Evolutionary conservation across 2,888 invertebrate species (phyloP).

Genomic region (Branchipolynoe longqiensis): DNA sequence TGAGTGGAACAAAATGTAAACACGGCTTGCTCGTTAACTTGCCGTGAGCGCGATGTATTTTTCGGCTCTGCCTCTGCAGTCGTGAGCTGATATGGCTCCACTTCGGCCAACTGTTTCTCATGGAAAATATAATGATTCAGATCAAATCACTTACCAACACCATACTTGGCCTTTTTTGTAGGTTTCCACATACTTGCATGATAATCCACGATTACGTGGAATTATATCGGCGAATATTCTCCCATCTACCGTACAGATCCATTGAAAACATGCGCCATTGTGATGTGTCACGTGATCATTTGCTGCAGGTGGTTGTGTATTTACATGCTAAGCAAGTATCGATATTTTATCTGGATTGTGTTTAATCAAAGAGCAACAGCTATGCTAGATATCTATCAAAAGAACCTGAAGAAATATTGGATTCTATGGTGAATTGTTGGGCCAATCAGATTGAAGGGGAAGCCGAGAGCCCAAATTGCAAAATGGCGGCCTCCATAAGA

Average conservation of each 20-base stretch:
- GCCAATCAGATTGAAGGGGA: slow-evolving; percentile 23
- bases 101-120: neutral
- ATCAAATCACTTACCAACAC: slow-evolving; percentile 74
- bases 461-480: neutral
- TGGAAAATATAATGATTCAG: neutral
- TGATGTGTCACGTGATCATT: slow-evolving; percentile 50
- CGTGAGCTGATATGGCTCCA: neutral
- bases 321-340: neutral
- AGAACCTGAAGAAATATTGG: neutral
- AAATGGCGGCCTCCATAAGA: slow-evolving; percentile 56
- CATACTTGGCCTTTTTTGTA: slow-evolving; percentile 76
- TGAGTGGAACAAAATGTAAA: slow-evolving; percentile 47
- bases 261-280: slow-evolving; percentile 61
- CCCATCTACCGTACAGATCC: slow-evolving; percentile 6
- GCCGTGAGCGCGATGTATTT: slow-evolving; percentile 23
- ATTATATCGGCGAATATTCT: slow-evolving; percentile 40
- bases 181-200: slow-evolving; percentile 73
- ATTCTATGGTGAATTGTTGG: neutral
- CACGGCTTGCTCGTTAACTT: neutral
- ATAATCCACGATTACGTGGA: slow-evolving; percentile 37
- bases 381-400: neutral
- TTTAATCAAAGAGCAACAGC: neutral
- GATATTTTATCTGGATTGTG: neutral
- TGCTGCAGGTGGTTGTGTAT: neutral
- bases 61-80: neutral